phyloP scores from a whole-genome alignment of 2,888 invertebrate genomes.

The Morpho deidamia region DNA sequence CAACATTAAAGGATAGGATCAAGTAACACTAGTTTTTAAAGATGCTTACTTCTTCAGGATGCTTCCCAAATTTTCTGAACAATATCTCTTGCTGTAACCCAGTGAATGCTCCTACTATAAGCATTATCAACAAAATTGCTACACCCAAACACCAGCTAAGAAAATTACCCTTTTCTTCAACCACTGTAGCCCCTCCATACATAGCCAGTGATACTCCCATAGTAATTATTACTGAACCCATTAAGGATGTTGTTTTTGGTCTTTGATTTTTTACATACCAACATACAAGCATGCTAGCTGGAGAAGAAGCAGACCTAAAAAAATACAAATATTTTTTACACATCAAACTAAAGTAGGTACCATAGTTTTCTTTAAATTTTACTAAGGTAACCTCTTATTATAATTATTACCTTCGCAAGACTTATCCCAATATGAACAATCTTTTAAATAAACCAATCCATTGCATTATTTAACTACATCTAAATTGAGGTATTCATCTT shows the following conservation, averaged over 20 bases:
- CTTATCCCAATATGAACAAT: no score
- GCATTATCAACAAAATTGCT: constrained; percentile 46
- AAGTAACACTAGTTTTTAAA: no score
- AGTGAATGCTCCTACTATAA: constrained; percentile 62
- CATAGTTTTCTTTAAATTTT: no score
- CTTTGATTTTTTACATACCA: constrained; percentile 51
- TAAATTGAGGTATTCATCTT: no score
- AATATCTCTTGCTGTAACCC: constrained; percentile 65
- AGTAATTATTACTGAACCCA: constrained; percentile 61
- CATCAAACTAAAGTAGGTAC: no score
- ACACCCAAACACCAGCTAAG: constrained; percentile 64
- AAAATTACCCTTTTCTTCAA: constrained; percentile 50
- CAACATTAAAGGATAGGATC: no score
- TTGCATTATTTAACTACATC: no score
- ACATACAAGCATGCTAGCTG: constrained; percentile 65
- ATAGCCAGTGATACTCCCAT: constrained; percentile 58
- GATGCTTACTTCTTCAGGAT: constrained; percentile 56
- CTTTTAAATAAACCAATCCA: no score
- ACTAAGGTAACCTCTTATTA: no score
- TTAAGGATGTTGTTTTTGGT: constrained; percentile 49
- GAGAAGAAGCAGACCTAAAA: constrained; percentile 64
- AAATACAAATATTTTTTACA: not conserved
- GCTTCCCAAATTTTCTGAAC: constrained; percentile 63
- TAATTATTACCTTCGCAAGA: no score
- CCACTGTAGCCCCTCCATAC: constrained; percentile 57